These are phyloP conservation scores for Lerista edwardsae DNA, from an alignment of 2,797 vertebrate genomes.

Conservation along the genomic window DNA sequence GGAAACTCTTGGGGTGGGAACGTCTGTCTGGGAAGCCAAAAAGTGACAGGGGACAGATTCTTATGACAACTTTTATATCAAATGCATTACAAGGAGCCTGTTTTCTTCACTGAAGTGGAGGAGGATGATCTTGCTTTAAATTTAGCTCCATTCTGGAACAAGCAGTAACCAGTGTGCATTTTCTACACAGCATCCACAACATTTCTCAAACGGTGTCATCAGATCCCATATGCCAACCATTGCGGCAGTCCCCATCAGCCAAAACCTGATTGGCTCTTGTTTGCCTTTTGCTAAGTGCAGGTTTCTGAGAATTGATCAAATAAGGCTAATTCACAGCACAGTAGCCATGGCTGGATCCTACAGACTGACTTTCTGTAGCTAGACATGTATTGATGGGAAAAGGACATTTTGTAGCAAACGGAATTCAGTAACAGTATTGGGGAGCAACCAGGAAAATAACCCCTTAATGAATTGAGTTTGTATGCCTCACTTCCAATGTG, in stretches of 20 bases:
- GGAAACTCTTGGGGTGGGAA: slow-evolving; percentile 72
- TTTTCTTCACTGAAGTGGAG: slow-evolving; percentile 58
- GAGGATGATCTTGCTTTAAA: slow-evolving; percentile 73
- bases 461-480: slow-evolving; percentile 54
- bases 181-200: slow-evolving; percentile 67
- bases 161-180: slow-evolving; percentile 64
- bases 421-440: slow-evolving; percentile 74
- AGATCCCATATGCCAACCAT: slow-evolving; percentile 58
- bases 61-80: slow-evolving; percentile 76
- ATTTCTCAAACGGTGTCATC: slow-evolving; percentile 54
- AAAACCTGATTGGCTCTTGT: slow-evolving; percentile 74
- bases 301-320: slow-evolving; percentile 76
- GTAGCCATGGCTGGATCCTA: slow-evolving; percentile 71
- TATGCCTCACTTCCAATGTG: slow-evolving; percentile 63
- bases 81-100: slow-evolving; percentile 74
- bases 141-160: slow-evolving; percentile 72
- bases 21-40: slow-evolving; percentile 72
- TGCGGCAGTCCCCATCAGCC: slow-evolving; percentile 57
- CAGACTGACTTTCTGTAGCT: slow-evolving; percentile 75
- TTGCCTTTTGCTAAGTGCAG: slow-evolving; percentile 77
- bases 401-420: slow-evolving; percentile 72
- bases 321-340: slow-evolving; percentile 76
- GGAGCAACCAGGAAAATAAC: slow-evolving; percentile 67
- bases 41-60: slow-evolving; percentile 70
- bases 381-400: slow-evolving; percentile 70